Conservation (phyloP, 2,113 vertebrate species). For the Cryptomyrus ogoouensis region DNA sequence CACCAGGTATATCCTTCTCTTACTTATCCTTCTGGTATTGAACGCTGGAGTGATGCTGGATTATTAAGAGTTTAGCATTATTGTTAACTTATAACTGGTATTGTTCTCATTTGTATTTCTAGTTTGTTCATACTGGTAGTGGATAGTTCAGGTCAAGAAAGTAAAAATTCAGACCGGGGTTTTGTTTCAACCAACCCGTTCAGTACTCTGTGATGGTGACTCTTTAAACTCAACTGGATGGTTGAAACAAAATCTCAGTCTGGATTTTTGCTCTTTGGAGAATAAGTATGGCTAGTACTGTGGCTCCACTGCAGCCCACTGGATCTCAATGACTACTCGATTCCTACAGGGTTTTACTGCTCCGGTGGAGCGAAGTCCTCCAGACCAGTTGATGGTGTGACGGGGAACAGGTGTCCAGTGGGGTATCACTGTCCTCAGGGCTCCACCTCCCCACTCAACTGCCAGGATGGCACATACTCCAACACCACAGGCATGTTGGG, state of each 20-base stretch:
- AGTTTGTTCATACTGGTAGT: neutral
- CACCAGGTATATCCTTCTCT: slow-evolving; percentile 46
- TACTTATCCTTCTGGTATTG: neutral
- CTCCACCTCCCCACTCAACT: slow-evolving; percentile 57
- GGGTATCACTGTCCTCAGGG: slow-evolving; percentile 69
- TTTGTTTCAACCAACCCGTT: neutral
- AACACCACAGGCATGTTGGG: slow-evolving; percentile 61
- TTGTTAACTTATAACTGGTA: neutral
- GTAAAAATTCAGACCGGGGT: neutral
- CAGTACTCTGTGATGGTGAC: neutral
- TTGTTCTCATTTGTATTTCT: neutral
- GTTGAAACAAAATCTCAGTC: neutral
- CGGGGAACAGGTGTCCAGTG: slow-evolving; percentile 63
- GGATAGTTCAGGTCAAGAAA: neutral
- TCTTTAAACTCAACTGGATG: neutral
- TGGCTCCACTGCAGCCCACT: neutral
- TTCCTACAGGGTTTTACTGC: slow-evolving; percentile 73
- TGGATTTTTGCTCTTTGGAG: neutral
- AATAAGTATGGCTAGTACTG: neutral
- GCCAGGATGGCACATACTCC: slow-evolving; percentile 62
- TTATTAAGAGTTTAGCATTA: neutral
- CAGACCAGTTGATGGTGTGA: slow-evolving; percentile 57
- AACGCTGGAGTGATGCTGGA: neutral
- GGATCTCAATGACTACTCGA: neutral
- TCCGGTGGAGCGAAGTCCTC: slow-evolving; percentile 54